Base-by-base conservation (phyloP, 2,888 invertebrate species). In the Steinernema scapterisci region DNA sequence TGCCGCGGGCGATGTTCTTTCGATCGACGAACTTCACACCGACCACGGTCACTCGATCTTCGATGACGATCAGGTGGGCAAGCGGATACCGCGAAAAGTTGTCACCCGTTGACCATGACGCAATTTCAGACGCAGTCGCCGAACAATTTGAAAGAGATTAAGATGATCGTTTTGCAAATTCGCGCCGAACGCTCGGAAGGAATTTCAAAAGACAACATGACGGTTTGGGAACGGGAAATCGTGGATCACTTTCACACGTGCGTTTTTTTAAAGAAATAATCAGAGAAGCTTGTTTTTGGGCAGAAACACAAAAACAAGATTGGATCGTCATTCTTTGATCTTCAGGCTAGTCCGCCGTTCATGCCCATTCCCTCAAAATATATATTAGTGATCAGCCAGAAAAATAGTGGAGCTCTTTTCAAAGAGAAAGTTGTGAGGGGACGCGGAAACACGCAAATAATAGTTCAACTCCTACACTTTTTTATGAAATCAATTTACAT, bases 81-180 rank as follows among this genome's bases (percentile, higher is more conserved):
- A 13, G 48, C 48, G 48, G 48, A 44, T 44, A 11, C 16, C 45
- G 45, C 16, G 16, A 48, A 13, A 21, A n/a, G 43, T 31, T 27
- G 11, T 71, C 56, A 19, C 5, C 45, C 19, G 2, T 11, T 72
- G 25, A 23, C n/a, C 38, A 23, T 31, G 70, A 52, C 46, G 48
- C 31, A 70, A 70, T 75, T 85, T 74, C 75, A 84, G 83, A 78
- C 79, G 44, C 85, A 85, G 81, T 72, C 79, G 2, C 80, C 80
- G 21, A 84, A 84, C 71, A 86, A 86, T 71, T 81, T 86, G 31
- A 80, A 82, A 23, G 82, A 84, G 73, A 78, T 86, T 23, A 78
- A 80, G 3, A 70, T 86, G 48, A 77, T 86, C 31, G 84, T 84
- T 7, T 75, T 86, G 19, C 85, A 86, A 52, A 84, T 86, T 54